Conservation (phyloP, 2,797 vertebrate genomes). For the Odontamblyopus lacepedii region DNA sequence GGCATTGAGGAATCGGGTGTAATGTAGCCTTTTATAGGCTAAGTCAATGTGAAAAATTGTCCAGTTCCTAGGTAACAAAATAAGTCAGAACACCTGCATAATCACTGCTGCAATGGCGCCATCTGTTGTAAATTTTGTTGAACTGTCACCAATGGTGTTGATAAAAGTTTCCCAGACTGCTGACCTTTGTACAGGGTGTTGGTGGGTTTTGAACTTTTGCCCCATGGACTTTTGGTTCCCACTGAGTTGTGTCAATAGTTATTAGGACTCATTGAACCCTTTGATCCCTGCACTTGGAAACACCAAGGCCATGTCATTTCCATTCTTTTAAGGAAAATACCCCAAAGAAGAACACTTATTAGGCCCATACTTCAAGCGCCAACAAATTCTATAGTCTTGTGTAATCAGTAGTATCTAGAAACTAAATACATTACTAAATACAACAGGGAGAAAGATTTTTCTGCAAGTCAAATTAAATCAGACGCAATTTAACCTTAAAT, state of each 20-base stretch:
- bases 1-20: neutral
- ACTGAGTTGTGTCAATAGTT: slow-evolving; percentile 1
- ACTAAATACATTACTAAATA: neutral
- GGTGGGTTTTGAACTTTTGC: slow-evolving; percentile 29
- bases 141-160: slow-evolving; percentile 16
- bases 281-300: slow-evolving; percentile 12
- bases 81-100: neutral
- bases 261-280: slow-evolving; percentile 9
- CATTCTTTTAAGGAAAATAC: neutral
- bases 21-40: neutral
- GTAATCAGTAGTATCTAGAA: neutral
- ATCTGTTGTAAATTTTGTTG: slow-evolving; percentile 44
- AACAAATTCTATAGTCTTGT: neutral
- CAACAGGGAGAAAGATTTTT: neutral
- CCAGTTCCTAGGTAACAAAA: slow-evolving; percentile 6
- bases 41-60: slow-evolving; percentile 3
- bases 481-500: no score
- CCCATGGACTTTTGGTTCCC: slow-evolving; percentile 15
- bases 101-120: slow-evolving; percentile 45
- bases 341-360: neutral
- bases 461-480: neutral
- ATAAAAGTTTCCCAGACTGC: slow-evolving; percentile 19
- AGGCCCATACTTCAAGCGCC: neutral
- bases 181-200: slow-evolving; percentile 6
- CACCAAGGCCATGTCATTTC: neutral